Evolutionary conservation across 1,140 invertebrate species (phyloP).

Genomic region (Macrobrachium rosenbergii): DNA sequence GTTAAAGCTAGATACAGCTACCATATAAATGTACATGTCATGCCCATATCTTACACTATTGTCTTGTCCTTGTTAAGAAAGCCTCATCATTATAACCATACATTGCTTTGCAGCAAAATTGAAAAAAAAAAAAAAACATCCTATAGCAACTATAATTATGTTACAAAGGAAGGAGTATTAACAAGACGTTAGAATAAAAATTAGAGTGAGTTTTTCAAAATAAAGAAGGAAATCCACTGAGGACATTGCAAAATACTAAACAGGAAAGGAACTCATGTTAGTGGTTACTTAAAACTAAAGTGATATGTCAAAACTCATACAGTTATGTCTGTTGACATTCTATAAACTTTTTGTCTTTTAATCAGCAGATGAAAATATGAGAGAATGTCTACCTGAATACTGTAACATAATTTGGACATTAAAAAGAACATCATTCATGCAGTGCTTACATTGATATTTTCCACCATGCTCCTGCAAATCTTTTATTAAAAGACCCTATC

Average conservation of each 20-base stretch:
- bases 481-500: no score
- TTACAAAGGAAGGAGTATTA: no score
- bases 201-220: no score
- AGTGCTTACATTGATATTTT: no score
- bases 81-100: constrained; percentile 1
- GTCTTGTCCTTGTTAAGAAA: constrained; percentile 31
- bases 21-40: constrained; percentile 6
- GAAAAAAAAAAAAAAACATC: not conserved
- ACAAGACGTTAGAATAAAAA: no score
- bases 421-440: no score
- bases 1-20: constrained; percentile 25
- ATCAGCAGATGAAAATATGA: not conserved
- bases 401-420: no score
- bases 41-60: constrained; percentile 33
- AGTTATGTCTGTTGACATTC: not conserved
- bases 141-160: not conserved
- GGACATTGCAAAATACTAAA: not conserved
- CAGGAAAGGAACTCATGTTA: constrained; percentile 19
- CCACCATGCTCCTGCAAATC: no score
- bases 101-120: not conserved
- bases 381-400: not conserved
- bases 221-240: not conserved
- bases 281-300: constrained; percentile 46
- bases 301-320: constrained; percentile 44
- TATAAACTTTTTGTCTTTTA: constrained; percentile 37